Base-by-base conservation (phyloP, 2,888 invertebrate species). In the Scaptodrosophila latifasciaeformis region DNA sequence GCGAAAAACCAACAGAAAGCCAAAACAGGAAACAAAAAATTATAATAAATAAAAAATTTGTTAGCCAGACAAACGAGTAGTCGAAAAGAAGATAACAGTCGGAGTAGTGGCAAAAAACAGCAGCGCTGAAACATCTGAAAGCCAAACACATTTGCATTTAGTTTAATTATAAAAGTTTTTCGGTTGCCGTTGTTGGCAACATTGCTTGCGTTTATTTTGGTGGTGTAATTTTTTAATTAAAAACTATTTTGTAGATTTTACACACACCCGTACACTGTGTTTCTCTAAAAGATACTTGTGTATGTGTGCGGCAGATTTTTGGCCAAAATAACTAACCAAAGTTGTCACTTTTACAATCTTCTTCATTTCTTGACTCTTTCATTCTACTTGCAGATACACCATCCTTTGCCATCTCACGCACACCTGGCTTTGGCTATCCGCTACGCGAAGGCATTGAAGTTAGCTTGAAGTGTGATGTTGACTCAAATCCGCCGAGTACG, bases 371-470 rank as follows among this genome's bases (percentile, higher is more conserved):
- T 34, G 15, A 6, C 34, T 13, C 34, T 34, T 15, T 31, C 31
- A 13, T 15, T 34, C 13, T 7, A 5, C 1, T 89, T 88, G 53
- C 89, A 96, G 96, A 96, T 87, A 93, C 94, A 48, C 96, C 96
- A 45, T 95, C 96, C 63, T 96, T 96, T 87, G 94, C 94, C 83
- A 96, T 96, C 86, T 95, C 95, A 61, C 91, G 96, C 69, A 92
- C 94, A 87, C 96, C 96, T n/a, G 96, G 95, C 45, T 96, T 96
- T 86, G 96, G 96, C 47, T 92, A 94, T 86, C 93, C 96, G 21
- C 90, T 97, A 70, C 89, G 92, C 59, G 96, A 96, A 85, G 96
- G 96, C 58, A 94, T 94, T 84, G 91, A 95, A 61, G 94, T 96
- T 61, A 94, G 95, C 52, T 88, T 97, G 70, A 93, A 95, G 85